Conservation (phyloP, 35 echinoderm and acorn worm genomes). For the Acanthaster planci region DNA sequence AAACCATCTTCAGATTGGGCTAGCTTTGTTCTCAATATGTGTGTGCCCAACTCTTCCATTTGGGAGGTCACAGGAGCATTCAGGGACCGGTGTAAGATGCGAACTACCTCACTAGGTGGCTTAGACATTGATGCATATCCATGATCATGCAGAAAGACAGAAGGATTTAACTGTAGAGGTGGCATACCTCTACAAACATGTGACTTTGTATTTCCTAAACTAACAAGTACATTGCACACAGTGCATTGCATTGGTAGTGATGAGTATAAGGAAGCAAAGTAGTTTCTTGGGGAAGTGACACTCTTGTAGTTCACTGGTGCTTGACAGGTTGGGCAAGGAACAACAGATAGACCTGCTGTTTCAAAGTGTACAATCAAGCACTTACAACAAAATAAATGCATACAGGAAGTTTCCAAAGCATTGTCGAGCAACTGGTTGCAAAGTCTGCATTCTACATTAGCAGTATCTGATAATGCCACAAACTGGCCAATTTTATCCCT, state of each 20-base stretch:
- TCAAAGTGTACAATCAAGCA: slow-evolving; percentile 1
- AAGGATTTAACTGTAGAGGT: no score
- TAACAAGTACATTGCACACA: slow-evolving; percentile 25
- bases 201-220: background rate
- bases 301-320: background rate
- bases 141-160: no score
- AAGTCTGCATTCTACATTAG: slow-evolving; percentile 1
- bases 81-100: background rate
- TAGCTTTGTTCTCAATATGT: background rate
- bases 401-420: background rate
- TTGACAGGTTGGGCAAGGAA: slow-evolving; percentile 20
- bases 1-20: slow-evolving; percentile 34
- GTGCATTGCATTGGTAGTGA: slow-evolving; percentile 6
- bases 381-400: slow-evolving; percentile 35
- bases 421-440: slow-evolving; percentile 15
- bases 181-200: background rate
- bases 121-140: background rate
- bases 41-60: background rate
- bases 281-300: background rate
- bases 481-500: background rate
- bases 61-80: background rate
- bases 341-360: background rate
- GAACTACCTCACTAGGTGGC: background rate
- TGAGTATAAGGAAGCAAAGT: background rate
- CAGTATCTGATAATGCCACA: background rate